phyloP scores from a whole-genome alignment of 2,888 invertebrate genomes.

The Drosophila demipolita region DNA sequence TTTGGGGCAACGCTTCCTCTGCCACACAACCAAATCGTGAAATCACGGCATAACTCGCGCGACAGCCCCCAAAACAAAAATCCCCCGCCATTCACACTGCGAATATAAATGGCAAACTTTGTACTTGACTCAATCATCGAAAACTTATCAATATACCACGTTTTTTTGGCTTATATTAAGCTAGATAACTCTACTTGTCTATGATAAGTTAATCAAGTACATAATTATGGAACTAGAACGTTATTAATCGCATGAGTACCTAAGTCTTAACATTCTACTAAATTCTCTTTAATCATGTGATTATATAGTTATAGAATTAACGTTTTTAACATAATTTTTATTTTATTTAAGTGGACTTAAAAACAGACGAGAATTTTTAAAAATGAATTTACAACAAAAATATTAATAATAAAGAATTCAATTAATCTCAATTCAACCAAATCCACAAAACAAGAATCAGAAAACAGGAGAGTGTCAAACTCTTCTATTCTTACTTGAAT shows the following conservation, averaged over 20 bases:
- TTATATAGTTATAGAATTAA: no score
- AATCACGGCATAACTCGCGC: slow-evolving; percentile 67
- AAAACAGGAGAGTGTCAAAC: background rate
- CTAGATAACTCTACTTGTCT: background rate
- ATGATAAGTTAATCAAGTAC: background rate
- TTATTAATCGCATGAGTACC: background rate
- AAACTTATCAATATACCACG: background rate
- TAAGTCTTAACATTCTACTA: background rate
- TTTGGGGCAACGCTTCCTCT: slow-evolving; percentile 45
- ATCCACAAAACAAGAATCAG: background rate
- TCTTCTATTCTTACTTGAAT: background rate
- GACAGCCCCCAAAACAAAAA: slow-evolving; percentile 14
- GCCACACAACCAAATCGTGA: slow-evolving; percentile 52
- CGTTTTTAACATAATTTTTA: background rate
- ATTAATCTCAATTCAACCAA: background rate
- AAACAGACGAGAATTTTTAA: background rate
- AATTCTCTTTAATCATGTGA: background rate
- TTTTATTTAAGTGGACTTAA: background rate
- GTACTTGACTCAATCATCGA: background rate
- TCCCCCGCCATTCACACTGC: background rate
- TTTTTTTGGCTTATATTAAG: background rate
- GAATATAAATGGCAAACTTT: background rate
- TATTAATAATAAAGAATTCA: background rate
- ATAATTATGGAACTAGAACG: background rate
- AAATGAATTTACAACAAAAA: background rate